Evolutionary conservation across 2,888 invertebrate species (phyloP), one percentile per base, ranked within the genome.

Genomic region (Acholoe squamosa): DNA sequence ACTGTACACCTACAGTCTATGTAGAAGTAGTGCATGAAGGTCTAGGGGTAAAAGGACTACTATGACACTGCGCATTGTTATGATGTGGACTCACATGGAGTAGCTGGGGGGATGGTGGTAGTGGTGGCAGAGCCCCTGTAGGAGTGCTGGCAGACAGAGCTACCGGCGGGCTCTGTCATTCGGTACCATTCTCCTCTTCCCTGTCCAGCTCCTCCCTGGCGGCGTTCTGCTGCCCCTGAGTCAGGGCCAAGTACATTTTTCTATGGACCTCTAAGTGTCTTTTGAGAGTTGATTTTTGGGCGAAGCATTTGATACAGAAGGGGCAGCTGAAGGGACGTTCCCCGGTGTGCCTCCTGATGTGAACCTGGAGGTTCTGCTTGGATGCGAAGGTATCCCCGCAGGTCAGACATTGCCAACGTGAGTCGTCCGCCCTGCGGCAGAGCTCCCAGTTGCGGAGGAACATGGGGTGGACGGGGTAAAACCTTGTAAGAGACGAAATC

Each of bases 341-440:
- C 28, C 89, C 89, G 7, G 89, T 89, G 89, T 89, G 89, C 31
- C 67, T n/a, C 22, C 89, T 31, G 51, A 89, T 89, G 77, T 89
- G 89, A 31, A 76, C 71, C 71, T 76, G 67, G 34, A 89, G 76
- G 51, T 89, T 89, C 28, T 76, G 76, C 43, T 67, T 67, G 25
- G 89, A 28, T n/a, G 67, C 76, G 31, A 89, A 71, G 25, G 67
- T 76, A 25, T 89, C 76, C n/a, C 76, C 71, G 52, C 89, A 89
- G 71, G 76, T 67, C 43, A 76, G 22, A 51, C 89, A 89, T 43
- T 76, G 51, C 71, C 86, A 86, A 12, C 86, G 86, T 12, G 86
- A 22, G 33, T 86, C 86, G 19, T 86, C 86, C 12, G 86, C 54
- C 56, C 86, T 25, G 7, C 86, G 52, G 56, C 56, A 86, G 12